Evolutionary conservation across 1,140 invertebrate species (phyloP).

Genomic region (Drosophila suzukii): DNA sequence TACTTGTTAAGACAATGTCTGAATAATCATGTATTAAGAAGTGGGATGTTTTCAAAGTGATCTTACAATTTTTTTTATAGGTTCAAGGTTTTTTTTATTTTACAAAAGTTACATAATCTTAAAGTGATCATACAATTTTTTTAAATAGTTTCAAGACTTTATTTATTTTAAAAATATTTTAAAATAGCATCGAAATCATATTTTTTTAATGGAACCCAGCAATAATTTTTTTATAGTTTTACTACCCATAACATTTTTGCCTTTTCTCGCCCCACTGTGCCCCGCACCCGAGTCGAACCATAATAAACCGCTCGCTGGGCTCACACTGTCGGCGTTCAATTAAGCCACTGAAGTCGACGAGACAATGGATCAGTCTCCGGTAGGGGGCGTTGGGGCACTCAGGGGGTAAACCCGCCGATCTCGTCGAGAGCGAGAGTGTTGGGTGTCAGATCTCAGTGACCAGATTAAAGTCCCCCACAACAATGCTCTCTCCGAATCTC

Average conservation of each 20-base stretch:
- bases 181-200: too few relatives aligned
- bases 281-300: conserved; percentile 19
- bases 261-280: conserved; percentile 22
- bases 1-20: too few relatives aligned
- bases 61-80: too few relatives aligned
- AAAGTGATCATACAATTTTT: too few relatives aligned
- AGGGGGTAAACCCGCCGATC: conserved; percentile 4
- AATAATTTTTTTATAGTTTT: too few relatives aligned
- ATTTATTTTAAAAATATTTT: too few relatives aligned
- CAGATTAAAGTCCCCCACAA: conserved; percentile 10
- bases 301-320: conserved; percentile 46
- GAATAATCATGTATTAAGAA: too few relatives aligned
- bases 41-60: too few relatives aligned
- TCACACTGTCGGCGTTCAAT: conserved; percentile 58
- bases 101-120: too few relatives aligned
- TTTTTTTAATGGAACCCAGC: too few relatives aligned
- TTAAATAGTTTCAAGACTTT: too few relatives aligned
- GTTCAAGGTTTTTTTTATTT: too few relatives aligned
- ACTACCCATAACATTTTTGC: neutral
- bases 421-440: conserved; percentile 14
- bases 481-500: conserved; percentile 9
- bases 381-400: neutral
- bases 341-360: conserved; percentile 57
- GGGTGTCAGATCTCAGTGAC: conserved; percentile 8
- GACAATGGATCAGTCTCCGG: conserved; percentile 49